Evolutionary conservation across 2,888 invertebrate genomes (phyloP).

Genomic region (Osedax frankpressi): DNA sequence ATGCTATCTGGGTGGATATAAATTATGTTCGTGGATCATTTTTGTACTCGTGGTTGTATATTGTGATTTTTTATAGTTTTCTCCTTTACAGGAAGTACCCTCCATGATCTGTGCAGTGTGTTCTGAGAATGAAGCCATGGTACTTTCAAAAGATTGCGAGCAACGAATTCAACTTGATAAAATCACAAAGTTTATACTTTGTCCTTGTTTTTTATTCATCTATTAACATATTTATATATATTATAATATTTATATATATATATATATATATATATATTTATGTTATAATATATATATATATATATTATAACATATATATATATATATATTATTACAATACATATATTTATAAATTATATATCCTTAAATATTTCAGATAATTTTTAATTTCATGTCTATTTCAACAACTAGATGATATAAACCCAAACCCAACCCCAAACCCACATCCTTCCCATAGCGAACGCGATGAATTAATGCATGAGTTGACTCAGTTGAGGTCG

Average conservation of each 20-base stretch:
- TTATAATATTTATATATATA: too few species aligned
- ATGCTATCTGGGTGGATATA: too few species aligned
- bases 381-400: not conserved
- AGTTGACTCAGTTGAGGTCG: slow-evolving; percentile 33
- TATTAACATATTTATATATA: too few species aligned
- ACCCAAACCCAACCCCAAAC: too few species aligned
- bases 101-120: slow-evolving; percentile 25
- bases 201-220: too few species aligned
- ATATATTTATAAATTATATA: too few species aligned
- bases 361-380: not conserved
- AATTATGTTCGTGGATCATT: too few species aligned
- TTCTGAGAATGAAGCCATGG: slow-evolving; percentile 27
- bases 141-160: slow-evolving; percentile 19
- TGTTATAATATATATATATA: not conserved
- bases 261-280: too few species aligned
- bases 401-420: not conserved
- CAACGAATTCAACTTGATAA: slow-evolving; percentile 32
- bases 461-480: slow-evolving; percentile 39
- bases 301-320: not conserved
- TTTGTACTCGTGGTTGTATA: too few species aligned
- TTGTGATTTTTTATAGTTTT: too few species aligned
- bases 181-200: slow-evolving; percentile 31
- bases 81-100: not conserved
- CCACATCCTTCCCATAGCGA: too few species aligned
- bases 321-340: too few species aligned